Evolutionary conservation across 2,113 vertebrate species (phyloP), one percentile per base, ranked within the genome.

Genomic region (Rhineura floridana): DNA sequence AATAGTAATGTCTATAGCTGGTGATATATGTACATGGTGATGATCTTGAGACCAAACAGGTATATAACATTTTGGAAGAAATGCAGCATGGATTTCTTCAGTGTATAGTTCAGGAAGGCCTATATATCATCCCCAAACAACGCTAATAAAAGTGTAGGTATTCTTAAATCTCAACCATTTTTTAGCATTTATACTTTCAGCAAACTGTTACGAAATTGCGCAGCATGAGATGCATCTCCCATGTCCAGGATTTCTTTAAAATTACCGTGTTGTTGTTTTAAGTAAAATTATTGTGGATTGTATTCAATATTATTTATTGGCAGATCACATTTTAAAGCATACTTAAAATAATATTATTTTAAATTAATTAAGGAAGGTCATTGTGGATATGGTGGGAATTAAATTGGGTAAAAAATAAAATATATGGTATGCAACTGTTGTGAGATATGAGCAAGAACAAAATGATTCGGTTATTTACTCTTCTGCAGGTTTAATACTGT

Each of bases 1-100:
- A 55, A 88, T 92, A 93, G 33, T 55, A 72, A 52, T 88, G 93
- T 94, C 91, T 93, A 90, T 92, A 91, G 83, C 70, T 1, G 70
- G 88, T 91, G 67, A 52, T 88, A 89, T 75, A 76, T 3, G 55
- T 59, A 48, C 88, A 89, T 78, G 77, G 88, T 85, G 86, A 90
- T 81, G 52, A 75, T n/a, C 33, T 88, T 55, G 55, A 82, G 90
- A 73, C 86, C 83, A 89, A 89, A 90, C 50, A 90, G 62, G n/a
- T n/a, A 21, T 50, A 83, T 84, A 90, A 39, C 55, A 89, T 88
- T 46, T 55, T 88, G 82, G 86, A 88, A 88, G 77, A 76, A 83
- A 75, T 42, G 36, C 72, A 50, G 91, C 87, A 90, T 91, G 78
- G 91, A 87, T 94, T 94, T 94, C 3, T 91, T 91, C 17, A 7